These are phyloP conservation scores for Zapus hudsonius DNA, from an alignment of 2,113 vertebrate species.

Conservation along the genomic window DNA sequence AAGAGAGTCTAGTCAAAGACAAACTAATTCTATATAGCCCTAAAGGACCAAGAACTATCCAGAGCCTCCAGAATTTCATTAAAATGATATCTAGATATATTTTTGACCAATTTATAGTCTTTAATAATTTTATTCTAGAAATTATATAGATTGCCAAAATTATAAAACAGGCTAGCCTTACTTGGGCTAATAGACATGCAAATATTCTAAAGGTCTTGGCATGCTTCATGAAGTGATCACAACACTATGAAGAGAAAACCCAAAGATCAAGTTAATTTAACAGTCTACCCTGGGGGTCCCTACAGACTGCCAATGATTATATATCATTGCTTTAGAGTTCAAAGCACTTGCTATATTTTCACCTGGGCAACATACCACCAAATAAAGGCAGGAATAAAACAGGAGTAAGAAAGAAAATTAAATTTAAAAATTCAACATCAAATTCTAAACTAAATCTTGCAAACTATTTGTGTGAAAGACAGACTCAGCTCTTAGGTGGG, in stretches of 20 bases:
- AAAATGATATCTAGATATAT: conserved; percentile 24
- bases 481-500: background rate
- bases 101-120: conserved; percentile 10
- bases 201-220: conserved; percentile 50
- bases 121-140: conserved; percentile 31
- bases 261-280: conserved; percentile 57
- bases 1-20: conserved; percentile 28
- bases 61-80: conserved; percentile 4
- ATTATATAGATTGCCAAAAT: background rate
- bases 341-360: conserved; percentile 60
- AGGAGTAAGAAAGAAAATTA: conserved; percentile 47
- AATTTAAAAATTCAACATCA: conserved; percentile 18
- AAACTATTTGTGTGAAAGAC: background rate
- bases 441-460: conserved; percentile 38
- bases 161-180: background rate
- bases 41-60: background rate
- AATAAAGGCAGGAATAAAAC: conserved; percentile 47
- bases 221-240: conserved; percentile 36
- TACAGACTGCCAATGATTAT: conserved; percentile 45
- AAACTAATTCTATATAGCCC: background rate
- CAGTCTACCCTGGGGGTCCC: background rate
- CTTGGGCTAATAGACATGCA: conserved; percentile 21
- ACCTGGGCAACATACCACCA: conserved; percentile 56
- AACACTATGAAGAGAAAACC: conserved; percentile 52
- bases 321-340: conserved; percentile 38